phyloP scores from a whole-genome alignment of 2,888 invertebrate species.

The Oscheius sp. region DNA sequence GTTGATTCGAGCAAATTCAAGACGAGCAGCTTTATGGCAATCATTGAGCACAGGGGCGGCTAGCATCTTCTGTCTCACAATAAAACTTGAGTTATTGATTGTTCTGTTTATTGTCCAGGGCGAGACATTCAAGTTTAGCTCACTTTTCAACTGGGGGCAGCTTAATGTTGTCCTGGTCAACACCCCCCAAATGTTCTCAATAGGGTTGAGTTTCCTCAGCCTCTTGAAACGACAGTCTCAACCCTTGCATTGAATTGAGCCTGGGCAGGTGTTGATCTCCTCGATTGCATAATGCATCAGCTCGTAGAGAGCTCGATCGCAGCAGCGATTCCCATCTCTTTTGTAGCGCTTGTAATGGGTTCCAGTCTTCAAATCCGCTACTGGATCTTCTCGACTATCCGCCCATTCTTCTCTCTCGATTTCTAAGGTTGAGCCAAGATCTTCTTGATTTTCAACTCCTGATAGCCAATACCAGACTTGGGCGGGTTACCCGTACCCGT shows the following conservation, averaged over 20 bases:
- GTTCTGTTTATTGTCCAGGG: too few relatives aligned
- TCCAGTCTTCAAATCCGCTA: not conserved
- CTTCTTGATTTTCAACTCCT: conserved; percentile 1
- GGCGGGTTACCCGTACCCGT: too few relatives aligned
- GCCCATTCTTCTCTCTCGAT: not conserved
- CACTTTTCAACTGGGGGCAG: too few relatives aligned
- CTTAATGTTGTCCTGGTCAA: too few relatives aligned
- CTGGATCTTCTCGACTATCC: conserved; percentile 2
- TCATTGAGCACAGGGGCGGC: too few relatives aligned
- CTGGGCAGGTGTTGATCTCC: not conserved
- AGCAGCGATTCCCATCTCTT: not conserved
- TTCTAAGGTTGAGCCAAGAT: not conserved
- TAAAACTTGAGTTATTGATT: too few relatives aligned
- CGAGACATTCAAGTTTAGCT: too few relatives aligned
- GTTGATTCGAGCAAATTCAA: too few relatives aligned
- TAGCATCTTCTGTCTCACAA: too few relatives aligned
- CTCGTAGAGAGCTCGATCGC: not conserved
- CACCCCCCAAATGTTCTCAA: too few relatives aligned
- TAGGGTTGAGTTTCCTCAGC: not conserved
- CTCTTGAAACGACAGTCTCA: not conserved
- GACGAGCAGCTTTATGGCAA: too few relatives aligned
- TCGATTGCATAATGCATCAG: not conserved
- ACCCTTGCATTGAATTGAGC: not conserved
- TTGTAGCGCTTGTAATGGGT: not conserved
- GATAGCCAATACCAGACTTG: too few relatives aligned